Percentiles rank a stretch among this genome's conserved stretches.
Conservation (phyloP, 2,888 invertebrate genomes). For the Amiota minor region DNA sequence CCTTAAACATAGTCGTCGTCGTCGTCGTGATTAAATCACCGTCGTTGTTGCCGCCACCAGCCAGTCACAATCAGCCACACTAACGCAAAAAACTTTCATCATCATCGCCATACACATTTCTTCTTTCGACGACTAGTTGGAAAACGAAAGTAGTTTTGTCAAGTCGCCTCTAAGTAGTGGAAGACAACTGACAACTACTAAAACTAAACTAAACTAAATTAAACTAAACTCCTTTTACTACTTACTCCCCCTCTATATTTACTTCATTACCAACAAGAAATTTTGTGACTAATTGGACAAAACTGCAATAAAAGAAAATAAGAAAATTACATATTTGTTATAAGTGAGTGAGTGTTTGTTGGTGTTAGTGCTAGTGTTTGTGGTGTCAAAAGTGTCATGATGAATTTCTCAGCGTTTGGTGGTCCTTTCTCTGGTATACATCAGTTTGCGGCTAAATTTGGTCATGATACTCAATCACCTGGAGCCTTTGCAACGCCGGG, state of each 20-base stretch:
- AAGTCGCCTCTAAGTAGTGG: conserved; percentile 17
- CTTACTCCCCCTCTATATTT: neutral
- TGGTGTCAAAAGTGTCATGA: conserved; percentile 39
- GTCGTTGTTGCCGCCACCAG: neutral
- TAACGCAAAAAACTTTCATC: neutral
- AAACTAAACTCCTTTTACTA: neutral
- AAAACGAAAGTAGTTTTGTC: conserved; percentile 27
- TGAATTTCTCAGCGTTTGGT: conserved; percentile 74
- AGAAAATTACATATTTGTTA: neutral
- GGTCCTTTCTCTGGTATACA: conserved; percentile 74
- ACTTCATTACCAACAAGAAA: neutral
- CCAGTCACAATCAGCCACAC: conserved; percentile 1
- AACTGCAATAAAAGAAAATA: neutral
- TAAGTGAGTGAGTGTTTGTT: neutral
- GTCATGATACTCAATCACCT: conserved; percentile 72
- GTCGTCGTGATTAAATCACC: conserved; percentile 27
- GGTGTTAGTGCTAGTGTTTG: neutral
- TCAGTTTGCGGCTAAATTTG: conserved; percentile 74
- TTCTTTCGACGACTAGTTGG: conserved; percentile 19
- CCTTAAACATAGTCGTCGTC: neutral
- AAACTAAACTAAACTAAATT: neutral
- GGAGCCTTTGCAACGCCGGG: conserved; percentile 73
- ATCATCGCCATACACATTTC: neutral
- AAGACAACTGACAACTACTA: neutral
- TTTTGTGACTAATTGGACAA: neutral